Base-by-base conservation (phyloP, 2,797 vertebrate species). In the Poeciliopsis infans region DNA sequence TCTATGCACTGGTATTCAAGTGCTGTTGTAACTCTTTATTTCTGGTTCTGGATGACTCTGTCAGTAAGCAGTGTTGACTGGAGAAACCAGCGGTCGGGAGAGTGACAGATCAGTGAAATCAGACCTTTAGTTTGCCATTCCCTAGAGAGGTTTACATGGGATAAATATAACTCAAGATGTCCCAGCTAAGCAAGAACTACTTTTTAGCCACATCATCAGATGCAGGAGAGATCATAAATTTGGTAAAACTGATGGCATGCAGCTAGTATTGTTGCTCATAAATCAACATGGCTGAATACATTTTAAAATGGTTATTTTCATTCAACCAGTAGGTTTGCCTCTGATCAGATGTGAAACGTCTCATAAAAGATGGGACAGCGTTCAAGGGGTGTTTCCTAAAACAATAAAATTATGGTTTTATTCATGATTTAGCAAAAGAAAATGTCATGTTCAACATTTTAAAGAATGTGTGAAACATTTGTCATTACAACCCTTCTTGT, bases 161-260 rank as follows among this genome's bases (percentile, higher is more conserved):
- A 93, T 95, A 96, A 94, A 95, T 92, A 95, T 96, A 95, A 93
- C 94, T 88, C 88, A 4, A 49, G 77, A 94, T 88, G 82, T 83
- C 86, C 85, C 83, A 90, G 88, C 90, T 84, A 86, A 94, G 93
- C 91, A 93, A 91, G 77, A 89, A 78, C 72, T 75, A 57, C 75
- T 86, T 55, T 68, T 81, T 79, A 53, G 69, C 77, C 41, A 57
- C 53, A 84, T 79, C 71, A 88, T 76, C 84, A 82, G 74, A 73
- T 23, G 36, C 45, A 86, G 64, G 43, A 78, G 82, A 72, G 86
- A 57, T 64, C 71, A 25, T n/a, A 51, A 59, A 49, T 70, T 13
- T 61, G 68, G 36, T 28, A 12, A 76, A 41, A 33, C 41, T 41
- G 39, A 3, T 28, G 25, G 43, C 43, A 16, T 70, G 45, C 25